Conservation (phyloP, 2,797 vertebrate species). For the Somateria mollissima region DNA sequence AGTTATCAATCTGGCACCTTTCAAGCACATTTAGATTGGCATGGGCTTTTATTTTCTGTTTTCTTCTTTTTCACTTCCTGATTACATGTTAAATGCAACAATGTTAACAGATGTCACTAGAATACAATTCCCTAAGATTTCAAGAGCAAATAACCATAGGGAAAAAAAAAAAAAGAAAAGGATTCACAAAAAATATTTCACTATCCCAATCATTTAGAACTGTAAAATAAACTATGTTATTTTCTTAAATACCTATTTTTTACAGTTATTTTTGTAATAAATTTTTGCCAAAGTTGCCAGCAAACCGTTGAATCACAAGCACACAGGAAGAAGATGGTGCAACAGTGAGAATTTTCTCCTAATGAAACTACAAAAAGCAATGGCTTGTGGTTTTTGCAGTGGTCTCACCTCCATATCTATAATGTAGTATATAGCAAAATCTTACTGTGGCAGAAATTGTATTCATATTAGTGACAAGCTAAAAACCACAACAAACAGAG, state of each 20-base stretch:
- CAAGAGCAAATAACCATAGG: conserved; percentile 28
- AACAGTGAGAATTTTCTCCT: background rate
- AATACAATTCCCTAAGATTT: conserved; percentile 51
- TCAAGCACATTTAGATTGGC: conserved; percentile 54
- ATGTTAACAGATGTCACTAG: conserved; percentile 62
- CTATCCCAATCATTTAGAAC: background rate
- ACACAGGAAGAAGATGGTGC: background rate
- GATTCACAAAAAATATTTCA: conserved; percentile 41
- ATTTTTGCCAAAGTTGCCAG: conserved; percentile 9
- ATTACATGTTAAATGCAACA: conserved; percentile 59
- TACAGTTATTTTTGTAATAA: conserved; percentile 5
- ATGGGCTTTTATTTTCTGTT: conserved; percentile 52
- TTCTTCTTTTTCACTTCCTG: conserved; percentile 8
- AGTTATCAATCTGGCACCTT: conserved; percentile 64
- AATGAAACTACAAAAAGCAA: background rate
- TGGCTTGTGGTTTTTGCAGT: background rate
- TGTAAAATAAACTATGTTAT: background rate
- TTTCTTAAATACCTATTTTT: conserved; percentile 25
- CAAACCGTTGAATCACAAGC: background rate
- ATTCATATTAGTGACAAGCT: background rate
- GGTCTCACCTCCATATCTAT: background rate
- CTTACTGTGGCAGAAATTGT: background rate
- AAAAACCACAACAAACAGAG: background rate
- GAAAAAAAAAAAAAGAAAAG: background rate
- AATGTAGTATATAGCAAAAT: background rate